These are phyloP conservation scores for Cossypha dichroa DNA, from an alignment of 2,797 vertebrate genomes.

Conservation along the genomic window DNA sequence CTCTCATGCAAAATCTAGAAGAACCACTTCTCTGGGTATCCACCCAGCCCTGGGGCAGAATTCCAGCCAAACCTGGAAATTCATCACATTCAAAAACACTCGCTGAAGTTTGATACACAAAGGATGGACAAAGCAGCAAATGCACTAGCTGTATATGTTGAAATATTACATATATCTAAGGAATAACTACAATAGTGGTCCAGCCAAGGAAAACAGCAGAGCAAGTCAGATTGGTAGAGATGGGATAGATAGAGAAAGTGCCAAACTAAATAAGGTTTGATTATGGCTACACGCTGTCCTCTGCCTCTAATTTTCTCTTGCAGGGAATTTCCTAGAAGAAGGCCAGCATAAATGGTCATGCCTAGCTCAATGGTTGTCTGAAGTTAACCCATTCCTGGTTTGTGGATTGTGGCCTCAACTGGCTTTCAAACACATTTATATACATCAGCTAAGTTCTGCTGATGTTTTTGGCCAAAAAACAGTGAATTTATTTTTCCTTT, in stretches of 20 bases:
- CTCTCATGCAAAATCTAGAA: background rate
- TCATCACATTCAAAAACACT: background rate
- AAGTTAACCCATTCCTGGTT: constrained; percentile 20
- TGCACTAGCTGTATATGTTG: background rate
- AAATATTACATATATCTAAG: constrained; percentile 6
- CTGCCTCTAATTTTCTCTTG: constrained; percentile 60
- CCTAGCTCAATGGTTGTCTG: background rate
- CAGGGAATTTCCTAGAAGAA: constrained; percentile 62
- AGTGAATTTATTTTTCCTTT: background rate
- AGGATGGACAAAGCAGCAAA: background rate
- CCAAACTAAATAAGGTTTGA: constrained; percentile 52
- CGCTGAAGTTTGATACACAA: background rate
- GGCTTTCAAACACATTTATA: background rate
- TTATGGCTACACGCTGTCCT: constrained; percentile 45
- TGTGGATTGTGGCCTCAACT: background rate
- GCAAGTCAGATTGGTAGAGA: constrained; percentile 41
- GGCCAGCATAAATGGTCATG: constrained; percentile 45
- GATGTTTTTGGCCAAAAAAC: background rate
- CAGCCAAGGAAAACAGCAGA: constrained; percentile 32
- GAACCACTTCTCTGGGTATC: background rate
- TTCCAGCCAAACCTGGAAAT: constrained; percentile 20
- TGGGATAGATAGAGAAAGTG: constrained; percentile 43
- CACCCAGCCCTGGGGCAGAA: background rate
- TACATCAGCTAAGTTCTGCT: background rate
- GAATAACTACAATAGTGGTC: background rate